Evolutionary conservation across 30 jellyfish, hydroid and myxozoan species (phyloP).

Genomic region (Turritopsis dohrnii): DNA sequence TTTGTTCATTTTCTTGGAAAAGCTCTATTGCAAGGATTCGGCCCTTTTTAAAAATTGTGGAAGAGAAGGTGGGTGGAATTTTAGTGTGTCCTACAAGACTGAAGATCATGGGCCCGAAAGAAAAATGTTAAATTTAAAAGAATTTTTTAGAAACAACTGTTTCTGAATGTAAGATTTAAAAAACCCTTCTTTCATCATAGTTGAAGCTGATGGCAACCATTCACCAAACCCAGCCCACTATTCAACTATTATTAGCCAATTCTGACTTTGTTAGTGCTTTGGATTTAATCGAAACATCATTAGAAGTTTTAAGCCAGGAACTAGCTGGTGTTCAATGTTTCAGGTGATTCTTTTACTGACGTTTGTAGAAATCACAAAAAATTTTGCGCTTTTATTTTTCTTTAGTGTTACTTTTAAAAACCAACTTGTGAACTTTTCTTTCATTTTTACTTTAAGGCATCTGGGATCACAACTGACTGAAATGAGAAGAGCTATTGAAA

Average conservation of each 20-base stretch:
- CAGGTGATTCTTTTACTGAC: constrained; percentile 37
- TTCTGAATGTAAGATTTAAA: too few species aligned
- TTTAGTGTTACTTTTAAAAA: too few species aligned
- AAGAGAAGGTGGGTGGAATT: constrained; percentile 56
- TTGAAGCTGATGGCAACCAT: constrained; percentile 91
- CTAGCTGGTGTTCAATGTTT: constrained; percentile 92
- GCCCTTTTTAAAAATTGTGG: too few species aligned
- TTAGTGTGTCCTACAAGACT: not conserved
- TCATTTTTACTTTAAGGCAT: constrained; percentile 46
- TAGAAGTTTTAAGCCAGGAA: constrained; percentile 87
- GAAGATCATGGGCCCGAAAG: too few species aligned
- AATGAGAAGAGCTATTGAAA: constrained; percentile 79
- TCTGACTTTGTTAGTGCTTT: constrained; percentile 93
- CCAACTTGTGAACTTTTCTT: too few species aligned
- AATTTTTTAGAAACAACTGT: not conserved
- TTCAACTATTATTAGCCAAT: constrained; percentile 69
- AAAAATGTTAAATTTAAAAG: not conserved
- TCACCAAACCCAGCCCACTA: constrained; percentile 97
- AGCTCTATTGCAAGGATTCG: constrained; percentile 62
- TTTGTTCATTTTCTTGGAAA: constrained; percentile 57
- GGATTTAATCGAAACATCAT: constrained; percentile 81
- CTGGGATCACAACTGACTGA: constrained; percentile 96
- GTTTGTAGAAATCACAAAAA: too few species aligned
- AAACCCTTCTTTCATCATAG: constrained; percentile 29
- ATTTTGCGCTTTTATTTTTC: too few species aligned